These are phyloP conservation scores for Rhegmatorhina hoffmannsi DNA, from an alignment of 2,113 vertebrate genomes.

Conservation along the genomic window DNA sequence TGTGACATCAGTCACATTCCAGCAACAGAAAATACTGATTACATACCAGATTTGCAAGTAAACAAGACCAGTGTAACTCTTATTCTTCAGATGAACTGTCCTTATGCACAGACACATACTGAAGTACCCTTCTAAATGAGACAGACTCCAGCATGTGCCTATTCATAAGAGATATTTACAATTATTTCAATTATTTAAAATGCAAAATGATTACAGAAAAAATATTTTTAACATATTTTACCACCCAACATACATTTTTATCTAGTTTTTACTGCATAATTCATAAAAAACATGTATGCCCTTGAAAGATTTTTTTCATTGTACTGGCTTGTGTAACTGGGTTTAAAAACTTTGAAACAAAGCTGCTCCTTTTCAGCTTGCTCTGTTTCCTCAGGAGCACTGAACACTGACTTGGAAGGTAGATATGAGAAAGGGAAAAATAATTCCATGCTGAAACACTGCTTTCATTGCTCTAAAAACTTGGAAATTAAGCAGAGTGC, in stretches of 20 bases:
- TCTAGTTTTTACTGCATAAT: not conserved
- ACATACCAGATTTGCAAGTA: not conserved
- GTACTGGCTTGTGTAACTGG: not conserved
- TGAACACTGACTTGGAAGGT: conserved; percentile 20
- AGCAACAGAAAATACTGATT: not conserved
- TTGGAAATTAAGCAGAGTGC: conserved; percentile 63
- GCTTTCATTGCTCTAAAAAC: conserved; percentile 51
- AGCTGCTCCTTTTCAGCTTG: not conserved
- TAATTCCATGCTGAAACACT: conserved; percentile 16
- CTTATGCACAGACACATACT: not conserved
- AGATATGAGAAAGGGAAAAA: not conserved
- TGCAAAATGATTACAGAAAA: not conserved
- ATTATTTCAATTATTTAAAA: not conserved
- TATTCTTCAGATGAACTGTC: not conserved
- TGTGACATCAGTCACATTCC: not conserved
- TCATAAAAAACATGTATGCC: not conserved
- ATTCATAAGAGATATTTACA: not conserved
- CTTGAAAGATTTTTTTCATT: not conserved
- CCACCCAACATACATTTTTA: not conserved
- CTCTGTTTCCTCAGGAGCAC: not conserved
- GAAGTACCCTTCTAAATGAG: not conserved
- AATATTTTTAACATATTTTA: not conserved
- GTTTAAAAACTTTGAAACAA: not conserved
- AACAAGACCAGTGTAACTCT: not conserved
- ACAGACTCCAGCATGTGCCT: not conserved